Evolutionary conservation across 1,140 invertebrate genomes (phyloP).

Genomic region (Antheraea pernyi): DNA sequence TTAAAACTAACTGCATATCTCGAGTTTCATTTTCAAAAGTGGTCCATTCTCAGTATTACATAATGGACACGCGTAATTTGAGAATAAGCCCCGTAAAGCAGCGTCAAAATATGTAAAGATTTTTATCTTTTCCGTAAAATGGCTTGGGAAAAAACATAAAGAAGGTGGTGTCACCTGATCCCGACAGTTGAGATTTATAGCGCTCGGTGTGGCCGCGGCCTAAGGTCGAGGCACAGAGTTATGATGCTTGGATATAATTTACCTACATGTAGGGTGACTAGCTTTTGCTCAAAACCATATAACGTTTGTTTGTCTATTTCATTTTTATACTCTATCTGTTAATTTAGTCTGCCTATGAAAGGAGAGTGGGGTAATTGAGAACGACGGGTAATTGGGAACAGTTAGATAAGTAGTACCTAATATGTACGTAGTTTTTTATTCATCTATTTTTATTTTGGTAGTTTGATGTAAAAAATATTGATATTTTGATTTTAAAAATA

Average conservation of each 20-base stretch:
- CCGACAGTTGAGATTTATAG: conserved; percentile 73
- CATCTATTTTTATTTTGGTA: too few species aligned
- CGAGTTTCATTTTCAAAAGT: conserved; percentile 18
- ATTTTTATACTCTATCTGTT: not conserved
- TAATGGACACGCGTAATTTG: conserved; percentile 76
- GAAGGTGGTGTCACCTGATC: conserved; percentile 80
- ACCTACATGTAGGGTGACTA: conserved; percentile 39
- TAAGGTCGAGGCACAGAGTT: conserved; percentile 64
- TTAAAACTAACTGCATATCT: conserved; percentile 5
- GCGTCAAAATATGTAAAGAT: conserved; percentile 80
- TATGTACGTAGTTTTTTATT: too few species aligned
- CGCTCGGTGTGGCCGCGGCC: conserved; percentile 67
- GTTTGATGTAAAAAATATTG: too few species aligned
- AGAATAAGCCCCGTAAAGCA: conserved; percentile 73
- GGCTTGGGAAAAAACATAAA: conserved; percentile 81
- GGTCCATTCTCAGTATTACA: conserved; percentile 65
- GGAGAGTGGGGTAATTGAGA: too few species aligned
- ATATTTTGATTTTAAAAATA: too few species aligned
- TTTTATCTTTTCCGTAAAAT: conserved; percentile 80
- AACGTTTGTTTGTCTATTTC: not conserved
- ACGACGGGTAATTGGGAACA: too few species aligned
- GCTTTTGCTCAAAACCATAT: not conserved
- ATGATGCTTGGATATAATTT: conserved; percentile 72
- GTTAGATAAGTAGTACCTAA: too few species aligned
- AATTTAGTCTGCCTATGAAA: too few species aligned